Percentiles rank a stretch among this genome's conserved stretches.
Conservation (phyloP, 2,888 invertebrate genomes). For the Linnaemya vulpina region DNA sequence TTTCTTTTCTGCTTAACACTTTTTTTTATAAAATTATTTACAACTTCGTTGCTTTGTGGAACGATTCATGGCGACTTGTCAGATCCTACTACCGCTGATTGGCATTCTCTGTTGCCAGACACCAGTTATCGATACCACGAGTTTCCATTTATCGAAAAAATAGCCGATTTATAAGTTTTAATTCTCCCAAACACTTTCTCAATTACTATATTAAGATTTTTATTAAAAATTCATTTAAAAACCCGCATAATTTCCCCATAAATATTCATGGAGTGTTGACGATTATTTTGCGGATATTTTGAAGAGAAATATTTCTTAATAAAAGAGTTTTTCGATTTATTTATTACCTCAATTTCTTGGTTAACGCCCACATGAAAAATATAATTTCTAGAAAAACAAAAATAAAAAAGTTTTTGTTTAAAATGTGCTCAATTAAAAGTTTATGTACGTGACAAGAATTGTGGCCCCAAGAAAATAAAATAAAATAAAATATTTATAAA, state of each 20-base stretch:
- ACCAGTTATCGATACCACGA: too few relatives aligned
- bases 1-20: too few relatives aligned
- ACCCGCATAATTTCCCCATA: conserved; percentile 7
- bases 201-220: neutral
- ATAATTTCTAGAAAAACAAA: conserved; percentile 28
- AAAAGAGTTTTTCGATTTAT: conserved; percentile 23
- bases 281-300: conserved; percentile 15
- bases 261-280: conserved; percentile 65
- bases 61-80: too few relatives aligned
- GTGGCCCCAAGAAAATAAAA: conserved; percentile 38
- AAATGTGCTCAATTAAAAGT: conserved; percentile 79
- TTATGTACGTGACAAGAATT: conserved; percentile 81
- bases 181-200: neutral
- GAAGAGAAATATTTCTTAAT: neutral
- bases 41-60: too few relatives aligned
- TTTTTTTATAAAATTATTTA: too few relatives aligned
- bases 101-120: too few relatives aligned
- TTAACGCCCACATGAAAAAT: conserved; percentile 61
- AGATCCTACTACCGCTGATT: too few relatives aligned
- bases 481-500: conserved; percentile 14
- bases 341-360: conserved; percentile 65
- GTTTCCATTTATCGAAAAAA: too few relatives aligned
- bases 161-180: too few relatives aligned
- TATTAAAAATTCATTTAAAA: neutral
- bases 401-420: conserved; percentile 38